Base-by-base conservation (phyloP, 1,140 invertebrate genomes). In the Heterodera carotae region DNA sequence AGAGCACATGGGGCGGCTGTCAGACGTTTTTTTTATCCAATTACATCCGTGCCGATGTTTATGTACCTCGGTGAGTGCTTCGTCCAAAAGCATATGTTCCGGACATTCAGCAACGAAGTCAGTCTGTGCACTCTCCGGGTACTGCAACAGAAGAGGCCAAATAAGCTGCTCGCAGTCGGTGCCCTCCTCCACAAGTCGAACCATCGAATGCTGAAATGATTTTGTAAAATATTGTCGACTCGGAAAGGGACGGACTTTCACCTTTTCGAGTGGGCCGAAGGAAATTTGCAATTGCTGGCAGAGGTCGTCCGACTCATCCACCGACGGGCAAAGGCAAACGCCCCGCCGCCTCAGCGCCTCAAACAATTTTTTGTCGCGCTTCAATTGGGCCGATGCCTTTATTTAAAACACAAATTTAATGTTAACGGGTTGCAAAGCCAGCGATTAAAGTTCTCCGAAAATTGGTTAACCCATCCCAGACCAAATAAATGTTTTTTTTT, bases 141-240 rank as follows among this genome's bases (percentile, higher is more conserved):
- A 96, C 25, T 93, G 88, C 82, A 96, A 92, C 56, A 93, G 88
- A 69, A 93, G 91, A 60, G 95, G 93, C 94, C 93, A 94, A 81
- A 93, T 85, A 75, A 94, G 89, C 79, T 89, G 84, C 83, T 90
- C 88, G 27, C 90, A 82, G n/a, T 90, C 88, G 82, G 91, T 89
- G 2, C 92, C 82, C 82, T 56, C 48, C 5, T 56, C 48, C 48
- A 90, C 88, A 22, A 93, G 92, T 10, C 29, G 70, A 68, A 77
- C 72, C 56, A 76, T 18, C 34, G 62, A 68, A 12, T 69, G 29
- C 18, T 69, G 75, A 67, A 78, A 29, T 75, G 36, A 8, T 1
- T 15, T 29, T 1, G 10, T 70, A 76, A 78, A 59, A 33, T 3
- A 78, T 33, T 77, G 27, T 22, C 48, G 22, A 56, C 48, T 4